Conservation (phyloP, 2,888 invertebrate genomes). For the Ecliptopera silaceata region DNA sequence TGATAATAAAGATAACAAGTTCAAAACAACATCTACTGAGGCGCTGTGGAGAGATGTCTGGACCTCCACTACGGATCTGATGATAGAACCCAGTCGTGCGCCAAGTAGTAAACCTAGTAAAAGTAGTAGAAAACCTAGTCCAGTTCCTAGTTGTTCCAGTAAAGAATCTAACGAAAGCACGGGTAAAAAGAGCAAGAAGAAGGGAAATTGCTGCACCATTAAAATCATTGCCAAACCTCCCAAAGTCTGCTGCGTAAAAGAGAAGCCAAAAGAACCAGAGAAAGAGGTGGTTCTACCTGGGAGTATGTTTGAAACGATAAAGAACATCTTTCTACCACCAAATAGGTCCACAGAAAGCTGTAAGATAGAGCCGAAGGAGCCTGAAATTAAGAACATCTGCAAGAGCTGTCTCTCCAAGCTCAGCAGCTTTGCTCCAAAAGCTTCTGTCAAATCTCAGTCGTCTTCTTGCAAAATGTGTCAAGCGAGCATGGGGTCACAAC, state of each 20-base stretch:
- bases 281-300: slow-evolving; percentile 3
- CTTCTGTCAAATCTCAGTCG: slow-evolving; percentile 1
- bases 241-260: slow-evolving; percentile 3
- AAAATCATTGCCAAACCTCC: slow-evolving; percentile 14
- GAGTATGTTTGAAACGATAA: slow-evolving; percentile 15
- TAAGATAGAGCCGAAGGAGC: slow-evolving; percentile 1
- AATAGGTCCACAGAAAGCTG: not conserved
- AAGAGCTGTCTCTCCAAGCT: slow-evolving; percentile 21
- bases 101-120: slow-evolving; percentile 1
- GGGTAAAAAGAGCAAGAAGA: not conserved
- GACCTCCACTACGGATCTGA: slow-evolving; percentile 32
- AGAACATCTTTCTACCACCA: slow-evolving; percentile 20
- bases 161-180: not conserved
- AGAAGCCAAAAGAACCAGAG: slow-evolving; percentile 9
- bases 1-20: slow-evolving; percentile 10
- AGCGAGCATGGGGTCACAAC: slow-evolving; percentile 3
- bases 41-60: slow-evolving; percentile 28
- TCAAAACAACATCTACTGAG: slow-evolving; percentile 11
- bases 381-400: slow-evolving; percentile 19
- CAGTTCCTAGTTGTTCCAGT: slow-evolving; percentile 9
- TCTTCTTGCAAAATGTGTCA: slow-evolving; percentile 23
- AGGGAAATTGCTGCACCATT: slow-evolving; percentile 8
- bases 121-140: slow-evolving; percentile 4
- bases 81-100: not conserved
- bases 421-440: not conserved